A percentile compares a stretch with the other conserved stretches of the same genome.
Evolutionary conservation across 1,140 invertebrate species (phyloP).

Genomic region (Proctacanthus coquilletti): DNA sequence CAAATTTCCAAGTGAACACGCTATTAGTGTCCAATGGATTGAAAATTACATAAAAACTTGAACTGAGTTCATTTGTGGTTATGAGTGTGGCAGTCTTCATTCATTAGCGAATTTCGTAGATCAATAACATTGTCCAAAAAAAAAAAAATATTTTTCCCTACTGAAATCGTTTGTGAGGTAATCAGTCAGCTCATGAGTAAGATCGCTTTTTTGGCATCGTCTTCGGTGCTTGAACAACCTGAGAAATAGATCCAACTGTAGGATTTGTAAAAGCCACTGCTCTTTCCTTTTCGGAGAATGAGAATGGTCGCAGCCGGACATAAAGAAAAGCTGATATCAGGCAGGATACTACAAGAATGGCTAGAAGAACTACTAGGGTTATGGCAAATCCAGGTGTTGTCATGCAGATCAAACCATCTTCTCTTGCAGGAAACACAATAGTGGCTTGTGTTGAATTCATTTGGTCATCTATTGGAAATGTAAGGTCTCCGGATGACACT

Average conservation of each 20-base stretch:
- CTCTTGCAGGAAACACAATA: constrained; percentile 47
- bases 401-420: constrained; percentile 72
- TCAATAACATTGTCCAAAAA: background rate
- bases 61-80: no score
- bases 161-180: background rate
- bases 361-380: constrained; percentile 62
- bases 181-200: background rate
- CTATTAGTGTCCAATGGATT: no score
- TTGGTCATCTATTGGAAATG: constrained; percentile 58
- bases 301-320: constrained; percentile 54
- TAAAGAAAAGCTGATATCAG: constrained; percentile 71
- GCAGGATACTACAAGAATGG: constrained; percentile 65
- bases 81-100: no score
- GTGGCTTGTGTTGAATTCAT: constrained; percentile 35
- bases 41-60: no score
- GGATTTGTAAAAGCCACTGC: constrained; percentile 31
- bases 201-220: constrained; percentile 1
- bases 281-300: constrained; percentile 36
- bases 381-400: constrained; percentile 78
- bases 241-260: constrained; percentile 17
- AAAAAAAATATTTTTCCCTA: background rate
- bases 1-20: no score
- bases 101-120: no score
- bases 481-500: constrained; percentile 70
- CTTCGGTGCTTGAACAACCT: constrained; percentile 22